Base-by-base conservation (phyloP, 2,888 invertebrate species). In the Drosophila merina region DNA sequence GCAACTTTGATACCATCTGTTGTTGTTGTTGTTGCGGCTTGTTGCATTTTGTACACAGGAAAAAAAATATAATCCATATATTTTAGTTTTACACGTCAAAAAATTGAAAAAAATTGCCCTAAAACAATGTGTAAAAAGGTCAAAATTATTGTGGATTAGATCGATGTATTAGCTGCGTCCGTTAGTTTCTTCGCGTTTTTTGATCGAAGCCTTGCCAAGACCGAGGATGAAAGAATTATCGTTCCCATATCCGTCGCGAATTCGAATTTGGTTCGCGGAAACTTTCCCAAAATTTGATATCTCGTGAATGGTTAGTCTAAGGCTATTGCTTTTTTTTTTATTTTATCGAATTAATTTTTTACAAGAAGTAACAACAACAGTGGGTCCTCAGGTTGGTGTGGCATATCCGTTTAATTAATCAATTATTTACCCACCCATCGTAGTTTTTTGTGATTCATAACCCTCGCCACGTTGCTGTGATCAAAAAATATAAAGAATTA, bases 1-100 rank as follows among this genome's bases (percentile, higher is more conserved):
- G 56, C 7, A 7, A 20, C 31, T 51, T 25, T 44, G 20, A 5
- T 3, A 20, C 36, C 28, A 28, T 57, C 59, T 59, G 52, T 59
- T 51, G 51, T 45, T 60, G 56, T n/a, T 67, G 30, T 57, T 72
- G 50, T 70, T 20, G 57, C 54, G 68, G 70, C 68, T 64, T 79
- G 79, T 82, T 80, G 80, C 86, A 70, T 72, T 70, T 68, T 54
- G 30, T 59, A 54, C 10, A 26, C 25, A 25, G 25, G 25, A 1
- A 2, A 25, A 44, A 44, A 44, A 1, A 14, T 4, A 42, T 3
- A 8, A 7, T 20, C 14, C n/a, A 14, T 6, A 9, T 4, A 12
- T 9, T 14, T 42, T 20, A 8, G 42, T 3, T 42, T 9, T 42
- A 14, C 6, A 20, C 7, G 20, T 42, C 42, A 42, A 42, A 42